Evolutionary conservation across 35 echinoderm and acorn worm genomes (phyloP), one percentile per base, ranked within the genome.

Genomic region (Lytechinus variegatus): DNA sequence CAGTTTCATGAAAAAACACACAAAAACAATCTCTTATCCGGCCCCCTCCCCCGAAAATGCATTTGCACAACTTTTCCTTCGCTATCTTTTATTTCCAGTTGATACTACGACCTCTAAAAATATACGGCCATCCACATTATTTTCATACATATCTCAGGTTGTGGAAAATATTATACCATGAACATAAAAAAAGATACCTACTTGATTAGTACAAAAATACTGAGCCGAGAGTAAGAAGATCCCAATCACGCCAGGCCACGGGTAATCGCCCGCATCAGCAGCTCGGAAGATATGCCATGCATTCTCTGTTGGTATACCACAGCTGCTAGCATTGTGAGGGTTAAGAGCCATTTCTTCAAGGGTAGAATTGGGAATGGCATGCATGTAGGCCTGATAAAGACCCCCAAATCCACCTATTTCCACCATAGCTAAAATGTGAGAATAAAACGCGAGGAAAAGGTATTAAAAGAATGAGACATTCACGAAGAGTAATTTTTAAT

Each of bases 181-280:
- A 58, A 13, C 56, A 11, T n/a, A n/a, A n/a, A 11, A 9, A 24
- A 79, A 24, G 4, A 16, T 79, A 4, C 66, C 66, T 87, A 99
- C 98, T 97, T 99, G 98, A 87, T 99, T 99, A 86, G 98, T 99
- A 91, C 98, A 98, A 53, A 96, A 99, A 87, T 97, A 98, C 51
- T 96, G 97, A 27, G 96, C 95, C 13, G 98, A 99, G 7, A 99
- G 95, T 28, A 99, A 95, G 9, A 96, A 97, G 52, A 99, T 98
- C 54, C 98, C 98, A 89, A 99, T 97, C 10, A 98, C 97, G 9
- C 98, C 98, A 54, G 98, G 98, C 98, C 98, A 99, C 0, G 98
- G 98, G 56, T 97, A 96, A 58, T 95, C 95, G 0, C 96, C 94
- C 91, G 97, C 96, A n/a, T 54, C 52, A 0, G 97, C 96, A 91